Conservation (phyloP, 2,113 vertebrate species). For the Caranx melampygus region DNA sequence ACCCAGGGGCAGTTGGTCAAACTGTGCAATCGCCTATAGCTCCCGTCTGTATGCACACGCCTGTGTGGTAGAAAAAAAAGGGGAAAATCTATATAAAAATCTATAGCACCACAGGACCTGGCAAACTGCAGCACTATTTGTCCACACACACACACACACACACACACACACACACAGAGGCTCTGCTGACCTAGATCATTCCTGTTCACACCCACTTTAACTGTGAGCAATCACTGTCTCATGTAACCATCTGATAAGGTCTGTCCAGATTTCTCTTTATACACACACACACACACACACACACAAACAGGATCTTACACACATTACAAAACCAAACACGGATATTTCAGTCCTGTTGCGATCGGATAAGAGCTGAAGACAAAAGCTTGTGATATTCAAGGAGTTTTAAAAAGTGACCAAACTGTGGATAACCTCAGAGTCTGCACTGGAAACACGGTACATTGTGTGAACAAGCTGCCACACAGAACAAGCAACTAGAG, state of each 20-base stretch:
- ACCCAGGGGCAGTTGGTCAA: constrained; percentile 26
- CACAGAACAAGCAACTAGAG: constrained; percentile 25
- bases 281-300: background rate
- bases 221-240: constrained; percentile 33
- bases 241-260: constrained; percentile 6
- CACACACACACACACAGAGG: too few relatives aligned
- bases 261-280: background rate
- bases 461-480: constrained; percentile 34
- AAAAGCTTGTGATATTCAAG: background rate
- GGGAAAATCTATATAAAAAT: constrained; percentile 57
- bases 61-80: background rate
- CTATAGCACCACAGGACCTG: background rate
- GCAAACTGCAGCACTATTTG: background rate
- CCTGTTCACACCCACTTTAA: constrained; percentile 46
- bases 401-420: background rate
- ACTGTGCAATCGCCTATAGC: constrained; percentile 3
- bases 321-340: background rate
- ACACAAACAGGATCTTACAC: background rate
- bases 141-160: background rate
- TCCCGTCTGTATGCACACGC: background rate
- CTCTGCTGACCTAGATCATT: constrained; percentile 62
- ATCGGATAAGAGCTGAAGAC: background rate
- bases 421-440: background rate
- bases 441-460: background rate
- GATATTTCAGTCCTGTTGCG: background rate